phyloP scores from a whole-genome alignment of 2,888 invertebrate genomes.

The Lypha dubia region DNA sequence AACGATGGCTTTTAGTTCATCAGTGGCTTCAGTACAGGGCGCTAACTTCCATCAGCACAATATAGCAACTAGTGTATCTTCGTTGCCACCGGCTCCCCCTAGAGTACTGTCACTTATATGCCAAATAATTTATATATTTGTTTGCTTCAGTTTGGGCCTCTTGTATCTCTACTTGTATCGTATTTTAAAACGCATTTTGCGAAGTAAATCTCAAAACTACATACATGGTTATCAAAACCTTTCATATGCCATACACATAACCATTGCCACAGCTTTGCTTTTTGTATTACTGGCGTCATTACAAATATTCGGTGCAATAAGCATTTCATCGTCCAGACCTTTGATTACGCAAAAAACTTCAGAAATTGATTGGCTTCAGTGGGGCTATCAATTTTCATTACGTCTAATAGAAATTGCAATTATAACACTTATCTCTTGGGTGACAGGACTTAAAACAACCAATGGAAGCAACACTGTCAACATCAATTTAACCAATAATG shows the following conservation, averaged over 20 bases:
- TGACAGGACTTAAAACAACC: conserved; percentile 89
- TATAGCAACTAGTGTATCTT: conserved; percentile 74
- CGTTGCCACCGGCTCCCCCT: conserved; percentile 80
- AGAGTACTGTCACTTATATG: conserved; percentile 89
- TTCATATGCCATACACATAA: conserved; percentile 94
- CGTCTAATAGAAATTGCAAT: conserved; percentile 94
- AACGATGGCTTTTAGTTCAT: conserved; percentile 61
- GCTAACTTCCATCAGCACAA: conserved; percentile 65
- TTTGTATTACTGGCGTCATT: conserved; percentile 92
- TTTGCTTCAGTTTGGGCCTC: conserved; percentile 92
- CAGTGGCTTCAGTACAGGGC: conserved; percentile 63
- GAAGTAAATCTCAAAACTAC: conserved; percentile 91
- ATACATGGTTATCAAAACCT: conserved; percentile 92
- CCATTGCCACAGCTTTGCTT: conserved; percentile 92
- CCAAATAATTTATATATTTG: conserved; percentile 93
- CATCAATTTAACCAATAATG: conserved; percentile 67
- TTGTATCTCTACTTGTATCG: conserved; percentile 93
- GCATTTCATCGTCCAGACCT: conserved; percentile 83
- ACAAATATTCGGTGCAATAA: conserved; percentile 92
- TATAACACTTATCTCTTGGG: conserved; percentile 93
- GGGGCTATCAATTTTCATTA: conserved; percentile 94
- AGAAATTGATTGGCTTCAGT: conserved; percentile 94
- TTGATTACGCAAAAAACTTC: conserved; percentile 76
- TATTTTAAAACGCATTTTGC: conserved; percentile 89
- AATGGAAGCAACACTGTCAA: conserved; percentile 70